Evolutionary conservation across 2,888 invertebrate genomes (phyloP), one percentile per base, ranked within the genome.

Genomic region (Phymatocera aterrima): DNA sequence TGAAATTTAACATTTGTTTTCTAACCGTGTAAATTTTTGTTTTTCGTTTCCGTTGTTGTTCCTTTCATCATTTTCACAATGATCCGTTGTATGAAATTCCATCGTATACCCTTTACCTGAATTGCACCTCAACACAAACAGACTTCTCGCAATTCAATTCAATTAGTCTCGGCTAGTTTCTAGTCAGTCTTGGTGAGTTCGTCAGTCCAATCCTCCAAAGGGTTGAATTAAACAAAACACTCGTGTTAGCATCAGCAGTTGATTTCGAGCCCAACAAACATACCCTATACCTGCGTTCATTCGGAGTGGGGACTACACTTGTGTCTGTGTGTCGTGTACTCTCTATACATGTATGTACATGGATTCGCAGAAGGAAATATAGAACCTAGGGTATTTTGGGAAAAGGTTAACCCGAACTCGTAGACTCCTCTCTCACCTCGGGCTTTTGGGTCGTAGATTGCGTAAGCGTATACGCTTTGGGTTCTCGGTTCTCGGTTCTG

Each of bases 181-280:
- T 72, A 34, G 72, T n/a, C n/a, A n/a, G n/a, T n/a, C n/a, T n/a
- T n/a, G n/a, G n/a, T n/a, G n/a, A n/a, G n/a, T 72, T 51, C 18
- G 43, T 72, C 48, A 24, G 48, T 51, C 51, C 72, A 72, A 51
- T 34, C 43, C n/a, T n/a, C n/a, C 43, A 8, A 12, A 34, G 10
- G 72, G 48, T 70, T 72, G 31, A 72, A 72, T 72, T 28, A 34
- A 72, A 72, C 48, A 24, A 48, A 51, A 72, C 72, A 34, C 43
- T 72, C 48, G 48, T 43, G 46, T 0, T 15, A 28, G 15, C 43
- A n/a, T n/a, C 37, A 37, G 61, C 61, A 64, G 43, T 68, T 72
- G 72, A 72, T 72, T 72, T 72, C 31, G 15, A 72, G 48, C 51
- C 72, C 48, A 72, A 70, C 48, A 43, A n/a, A n/a, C n/a, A n/a